Evolutionary conservation across 1,140 invertebrate species (phyloP), one percentile per base, ranked within the genome.

Genomic region (Macrostomum lignano): DNA sequence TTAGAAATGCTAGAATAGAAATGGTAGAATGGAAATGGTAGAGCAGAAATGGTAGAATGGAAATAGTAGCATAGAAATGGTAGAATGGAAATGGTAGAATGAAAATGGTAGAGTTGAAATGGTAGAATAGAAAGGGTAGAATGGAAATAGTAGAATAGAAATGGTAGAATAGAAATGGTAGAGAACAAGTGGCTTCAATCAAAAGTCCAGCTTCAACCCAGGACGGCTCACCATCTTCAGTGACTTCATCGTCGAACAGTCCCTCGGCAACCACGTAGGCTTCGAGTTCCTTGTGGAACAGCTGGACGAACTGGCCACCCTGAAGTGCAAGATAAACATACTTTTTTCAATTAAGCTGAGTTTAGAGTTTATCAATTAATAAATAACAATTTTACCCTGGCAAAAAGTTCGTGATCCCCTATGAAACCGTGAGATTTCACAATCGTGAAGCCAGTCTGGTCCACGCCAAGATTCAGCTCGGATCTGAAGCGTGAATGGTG

Each of bases 401-500:
- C n/a, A n/a, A n/a, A n/a, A n/a, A n/a, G n/a, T 11, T 35, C 17
- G 14, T 24, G 22, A 4, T 36, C 32, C 7, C 26, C n/a, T 6
- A 25, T 17, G 21, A 35, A 25, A 10, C 26, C 21, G 10, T 26
- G 36, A 35, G 48, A 47, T 29, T 48, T 42, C 23, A n/a, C n/a
- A n/a, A n/a, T n/a, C n/a, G n/a, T n/a, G n/a, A n/a, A n/a, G n/a
- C n/a, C n/a, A n/a, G n/a, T n/a, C n/a, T n/a, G n/a, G n/a, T n/a
- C n/a, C n/a, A 32, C 32, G 33, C 10, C 3, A 26, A 14, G 2
- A 9, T 36, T 31, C 21, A 22, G 26, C 13, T 36, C 21, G 22
- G 31, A 24, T 25, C 11, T 11, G 7, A 7, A 35, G n/a, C 20
- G 13, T 10, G 9, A 15, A 33, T 6, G 22, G n/a, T n/a, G n/a